Evolutionary conservation across 2,113 vertebrate genomes (phyloP), one percentile per base, ranked within the genome.

Genomic region (Scartelaos histophorus): DNA sequence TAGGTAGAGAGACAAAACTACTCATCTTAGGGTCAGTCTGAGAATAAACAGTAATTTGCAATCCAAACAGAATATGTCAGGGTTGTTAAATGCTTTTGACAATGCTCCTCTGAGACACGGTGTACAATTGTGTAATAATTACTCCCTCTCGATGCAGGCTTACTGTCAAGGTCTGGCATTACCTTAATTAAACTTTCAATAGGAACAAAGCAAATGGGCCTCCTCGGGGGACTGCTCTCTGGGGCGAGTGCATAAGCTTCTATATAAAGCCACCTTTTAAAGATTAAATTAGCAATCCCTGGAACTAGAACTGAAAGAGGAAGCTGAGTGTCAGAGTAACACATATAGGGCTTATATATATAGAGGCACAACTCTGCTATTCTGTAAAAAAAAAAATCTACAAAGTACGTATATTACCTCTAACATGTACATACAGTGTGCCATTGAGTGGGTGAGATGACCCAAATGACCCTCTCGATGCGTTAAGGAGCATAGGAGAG

Each of bases 381-480:
- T 64, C 35, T 57, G 64, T 61, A 49, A 47, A 69, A 1, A 13
- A 0, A 66, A 64, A 45, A 61, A 45, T 79, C 43, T 57, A 56
- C 53, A 29, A 73, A 45, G 73, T 29, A 73, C 35, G 73, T 29
- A 66, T 71, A 76, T 76, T 69, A 78, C 75, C 71, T 69, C 65
- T 66, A 47, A 11, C 25, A 5, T 64, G 29, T 54, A 54, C 7
- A 47, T 74, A 76, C 2, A 22, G 12, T 73, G 67, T 82, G 76
- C 71, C 61, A 66, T 75, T 85, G 85, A 78, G 89, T 91, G 91
- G 82, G 88, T 89, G 86, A 83, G 79, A 76, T 69, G 84, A 86
- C 85, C 83, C 79, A 83, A 77, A 76, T 69, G 84, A 86, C 85
- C 83, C 79, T 78, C 69, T 73, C 72, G 75, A 57, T 73, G 64